phyloP scores from a whole-genome alignment of 2,888 invertebrate species.

The Cantharis flavilabris region DNA sequence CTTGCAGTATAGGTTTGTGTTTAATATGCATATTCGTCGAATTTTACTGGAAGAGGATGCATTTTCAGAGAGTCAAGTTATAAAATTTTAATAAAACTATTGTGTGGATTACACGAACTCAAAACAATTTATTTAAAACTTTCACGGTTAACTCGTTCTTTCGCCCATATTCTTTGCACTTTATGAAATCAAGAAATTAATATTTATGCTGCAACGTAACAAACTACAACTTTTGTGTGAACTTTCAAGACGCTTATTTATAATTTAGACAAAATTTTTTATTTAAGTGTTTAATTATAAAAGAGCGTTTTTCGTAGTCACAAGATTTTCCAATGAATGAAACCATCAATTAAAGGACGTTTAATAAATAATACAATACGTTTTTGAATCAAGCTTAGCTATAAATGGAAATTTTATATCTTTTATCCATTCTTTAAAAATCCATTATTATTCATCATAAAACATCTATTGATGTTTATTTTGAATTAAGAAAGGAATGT shows the following conservation, averaged over 20 bases:
- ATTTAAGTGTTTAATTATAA: background rate
- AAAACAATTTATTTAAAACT: background rate
- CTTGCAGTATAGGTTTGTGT: background rate
- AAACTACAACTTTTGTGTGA: background rate
- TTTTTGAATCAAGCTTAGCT: background rate
- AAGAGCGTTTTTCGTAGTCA: background rate
- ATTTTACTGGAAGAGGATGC: background rate
- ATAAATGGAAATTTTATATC: background rate
- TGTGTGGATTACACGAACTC: background rate
- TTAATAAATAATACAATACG: background rate
- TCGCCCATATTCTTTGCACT: background rate
- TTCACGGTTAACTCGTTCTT: background rate
- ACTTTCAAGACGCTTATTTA: background rate
- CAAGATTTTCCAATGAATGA: background rate
- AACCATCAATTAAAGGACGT: background rate
- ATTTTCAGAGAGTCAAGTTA: background rate
- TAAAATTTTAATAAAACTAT: background rate
- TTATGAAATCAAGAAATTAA: background rate
- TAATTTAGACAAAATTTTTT: background rate
- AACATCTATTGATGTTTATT: background rate
- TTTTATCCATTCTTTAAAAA: background rate
- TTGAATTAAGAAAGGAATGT: background rate
- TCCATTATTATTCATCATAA: background rate
- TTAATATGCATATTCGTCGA: background rate
- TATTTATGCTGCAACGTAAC: background rate